Conservation (phyloP, 64 coral and sea anemone genomes). For the Stichodactyla mertensii region DNA sequence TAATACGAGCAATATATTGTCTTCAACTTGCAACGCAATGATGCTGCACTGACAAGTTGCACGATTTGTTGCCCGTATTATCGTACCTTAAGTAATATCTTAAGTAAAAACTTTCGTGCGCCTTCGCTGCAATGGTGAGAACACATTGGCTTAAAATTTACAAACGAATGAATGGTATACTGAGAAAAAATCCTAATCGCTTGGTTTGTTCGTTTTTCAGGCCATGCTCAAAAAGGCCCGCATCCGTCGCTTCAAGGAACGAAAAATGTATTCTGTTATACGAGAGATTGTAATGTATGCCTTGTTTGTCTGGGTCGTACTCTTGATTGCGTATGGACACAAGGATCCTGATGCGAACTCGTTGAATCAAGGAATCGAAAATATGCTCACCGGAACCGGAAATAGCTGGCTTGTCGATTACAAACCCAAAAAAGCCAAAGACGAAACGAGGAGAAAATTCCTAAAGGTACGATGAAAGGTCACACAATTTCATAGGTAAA, state of each 20-base stretch:
- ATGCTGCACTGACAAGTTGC: too few species aligned
- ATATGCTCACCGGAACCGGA: constrained; percentile 60
- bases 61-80: too few species aligned
- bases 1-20: too few species aligned
- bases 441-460: constrained; percentile 42
- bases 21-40: too few species aligned
- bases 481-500: too few species aligned
- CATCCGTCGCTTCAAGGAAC: constrained; percentile 66
- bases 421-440: not conserved
- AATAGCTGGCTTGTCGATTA: constrained; percentile 40
- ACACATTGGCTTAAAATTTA: too few species aligned
- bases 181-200: not conserved
- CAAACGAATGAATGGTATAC: not conserved
- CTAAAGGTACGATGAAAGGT: constrained; percentile 37
- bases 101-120: too few species aligned
- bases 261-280: constrained; percentile 84
- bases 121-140: too few species aligned
- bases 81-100: too few species aligned
- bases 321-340: constrained; percentile 84
- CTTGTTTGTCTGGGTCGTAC: constrained; percentile 87
- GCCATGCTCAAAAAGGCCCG: constrained; percentile 39
- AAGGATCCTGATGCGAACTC: constrained; percentile 83
- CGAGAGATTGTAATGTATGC: constrained; percentile 78
- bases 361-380: constrained; percentile 55
- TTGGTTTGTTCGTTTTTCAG: not conserved